Evolutionary conservation across 92 coral and sea anemone genomes (phyloP), one percentile per base, ranked within the genome.

Genomic region (Meandrina meandrites): DNA sequence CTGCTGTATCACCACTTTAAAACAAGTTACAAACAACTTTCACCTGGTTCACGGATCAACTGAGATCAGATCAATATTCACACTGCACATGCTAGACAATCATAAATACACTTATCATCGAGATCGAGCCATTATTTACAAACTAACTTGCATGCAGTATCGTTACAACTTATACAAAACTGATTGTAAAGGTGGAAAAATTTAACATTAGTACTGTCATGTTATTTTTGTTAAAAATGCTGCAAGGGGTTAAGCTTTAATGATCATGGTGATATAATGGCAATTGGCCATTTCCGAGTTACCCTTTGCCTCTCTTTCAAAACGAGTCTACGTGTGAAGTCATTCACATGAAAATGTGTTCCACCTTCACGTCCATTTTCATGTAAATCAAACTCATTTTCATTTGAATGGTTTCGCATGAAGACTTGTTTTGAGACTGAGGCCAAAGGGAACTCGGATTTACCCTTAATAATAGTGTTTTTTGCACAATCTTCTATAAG

Each of bases 121-220:
- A 75, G n/a, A n/a, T n/a, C n/a, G 27, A 40, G 21, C 27, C 31
- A 54, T 57, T 84, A 84, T 84, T 74, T 84, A 84, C 87, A 84
- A 42, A 50, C 74, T 71, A 40, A 51, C 76, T 51, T 34, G 8
- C 72, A 56, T 18, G 76, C 35, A 81, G 21, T 42, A 67, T 78
- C 34, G 48, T 22, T 48, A 42, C 56, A 58, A 79, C n/a, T n/a
- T n/a, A 35, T 27, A 28, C 14, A 68, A 22, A 68, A 68, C 53
- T 4, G 12, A 48, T 40, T 68, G 73, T 32, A 28, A n/a, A 32
- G 73, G 30, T 32, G 35, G 35, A 68, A 28, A 28, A 66, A 68
- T 28, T 27, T 8, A 27, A 1, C 32, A 27, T 68, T 1, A 36
- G 6, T 18, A 35, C 8, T 32, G 3, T 27, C 74, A 69, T 19